Conservation (phyloP, 2,888 invertebrate genomes). For the Abrostola tripartita region DNA sequence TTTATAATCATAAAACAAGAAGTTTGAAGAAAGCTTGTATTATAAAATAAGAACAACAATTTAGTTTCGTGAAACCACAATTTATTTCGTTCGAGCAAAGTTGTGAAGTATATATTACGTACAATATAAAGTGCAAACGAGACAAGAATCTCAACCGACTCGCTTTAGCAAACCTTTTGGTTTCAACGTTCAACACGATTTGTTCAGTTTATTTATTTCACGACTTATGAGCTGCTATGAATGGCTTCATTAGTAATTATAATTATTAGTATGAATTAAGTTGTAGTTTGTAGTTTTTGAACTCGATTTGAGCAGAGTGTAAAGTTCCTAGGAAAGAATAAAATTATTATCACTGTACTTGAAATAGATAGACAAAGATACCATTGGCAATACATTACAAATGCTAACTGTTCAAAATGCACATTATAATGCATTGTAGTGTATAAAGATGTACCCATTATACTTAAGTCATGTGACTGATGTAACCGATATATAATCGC, state of each 20-base stretch:
- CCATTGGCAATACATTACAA: too few relatives aligned
- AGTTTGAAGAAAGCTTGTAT: slow-evolving; percentile 3
- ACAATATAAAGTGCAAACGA: slow-evolving; percentile 48
- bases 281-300: too few relatives aligned
- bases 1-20: not conserved
- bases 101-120: slow-evolving; percentile 45
- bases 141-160: slow-evolving; percentile 41
- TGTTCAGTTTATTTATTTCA: slow-evolving; percentile 32
- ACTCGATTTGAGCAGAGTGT: too few relatives aligned
- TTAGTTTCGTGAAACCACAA: slow-evolving; percentile 22
- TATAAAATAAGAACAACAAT: slow-evolving; percentile 8
- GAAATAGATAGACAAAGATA: too few relatives aligned
- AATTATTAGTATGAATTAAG: too few relatives aligned
- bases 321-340: too few relatives aligned
- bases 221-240: slow-evolving; percentile 30
- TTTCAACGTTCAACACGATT: slow-evolving; percentile 43
- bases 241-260: slow-evolving; percentile 18
- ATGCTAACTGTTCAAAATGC: too few relatives aligned
- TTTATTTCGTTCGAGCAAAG: slow-evolving; percentile 35
- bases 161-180: slow-evolving; percentile 40
- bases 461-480: too few relatives aligned
- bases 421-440: too few relatives aligned
- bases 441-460: too few relatives aligned
- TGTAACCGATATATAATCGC: too few relatives aligned
- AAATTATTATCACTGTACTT: too few relatives aligned